phyloP scores from a whole-genome alignment of 2,113 vertebrate genomes.

The Oryzias woworae region DNA sequence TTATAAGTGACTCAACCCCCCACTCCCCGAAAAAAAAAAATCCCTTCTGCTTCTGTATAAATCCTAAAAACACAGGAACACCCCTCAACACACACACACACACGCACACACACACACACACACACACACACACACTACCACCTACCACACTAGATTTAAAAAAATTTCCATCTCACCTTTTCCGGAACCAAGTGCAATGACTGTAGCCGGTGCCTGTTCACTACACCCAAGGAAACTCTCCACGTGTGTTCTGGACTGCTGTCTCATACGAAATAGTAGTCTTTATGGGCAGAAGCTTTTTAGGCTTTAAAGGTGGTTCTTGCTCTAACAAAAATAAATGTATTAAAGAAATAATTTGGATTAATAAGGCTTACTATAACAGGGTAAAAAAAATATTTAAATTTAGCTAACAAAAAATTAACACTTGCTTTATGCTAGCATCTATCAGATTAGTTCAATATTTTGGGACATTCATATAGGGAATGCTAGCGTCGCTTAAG shows the following conservation, averaged over 20 bases:
- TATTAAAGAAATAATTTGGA: conserved; percentile 5
- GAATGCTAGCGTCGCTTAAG: neutral
- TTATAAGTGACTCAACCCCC: conserved; percentile 22
- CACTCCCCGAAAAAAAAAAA: neutral
- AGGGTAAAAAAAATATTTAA: conserved; percentile 56
- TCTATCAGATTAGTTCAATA: neutral
- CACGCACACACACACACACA: conserved; percentile 3
- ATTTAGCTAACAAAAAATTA: conserved; percentile 6
- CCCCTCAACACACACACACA: conserved; percentile 11
- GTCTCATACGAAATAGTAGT: conserved; percentile 28
- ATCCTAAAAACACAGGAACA: conserved; percentile 51
- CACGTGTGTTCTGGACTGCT: conserved; percentile 25
- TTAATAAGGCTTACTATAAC: conserved; percentile 47
- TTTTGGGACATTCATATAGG: conserved; percentile 7
- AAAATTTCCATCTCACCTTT: conserved; percentile 74
- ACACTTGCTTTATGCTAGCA: neutral
- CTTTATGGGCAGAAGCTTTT: conserved; percentile 20
- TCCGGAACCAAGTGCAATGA: conserved; percentile 85
- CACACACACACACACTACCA: conserved; percentile 33
- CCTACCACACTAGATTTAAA: conserved; percentile 83
- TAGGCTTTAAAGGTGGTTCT: conserved; percentile 6
- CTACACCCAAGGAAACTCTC: conserved; percentile 20
- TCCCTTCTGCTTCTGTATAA: conserved; percentile 25
- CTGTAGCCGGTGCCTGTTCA: conserved; percentile 62
- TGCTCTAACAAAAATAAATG: neutral